These are phyloP conservation scores for Theristicus caerulescens DNA, from an alignment of 2,113 vertebrate genomes.

Conservation along the genomic window DNA sequence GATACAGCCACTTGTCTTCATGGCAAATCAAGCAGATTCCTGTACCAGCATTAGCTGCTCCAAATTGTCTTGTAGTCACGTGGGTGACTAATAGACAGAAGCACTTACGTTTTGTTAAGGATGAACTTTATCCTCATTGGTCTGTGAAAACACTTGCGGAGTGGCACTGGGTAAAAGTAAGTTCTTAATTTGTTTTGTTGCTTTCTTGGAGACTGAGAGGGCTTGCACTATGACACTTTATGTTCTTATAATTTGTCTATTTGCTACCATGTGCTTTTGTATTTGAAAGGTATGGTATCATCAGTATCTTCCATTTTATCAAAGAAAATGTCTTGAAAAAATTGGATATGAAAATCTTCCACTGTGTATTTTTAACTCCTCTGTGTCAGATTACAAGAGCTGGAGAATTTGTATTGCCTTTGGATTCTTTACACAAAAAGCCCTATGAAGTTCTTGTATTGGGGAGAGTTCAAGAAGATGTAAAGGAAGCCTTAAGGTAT, in stretches of 20 bases:
- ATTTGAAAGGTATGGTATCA: neutral
- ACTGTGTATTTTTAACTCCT: neutral
- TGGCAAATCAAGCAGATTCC: slow-evolving; percentile 88
- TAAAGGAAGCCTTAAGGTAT: slow-evolving; percentile 62
- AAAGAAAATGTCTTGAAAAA: neutral
- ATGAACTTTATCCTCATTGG: slow-evolving; percentile 93
- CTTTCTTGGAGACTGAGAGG: neutral
- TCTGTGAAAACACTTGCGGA: slow-evolving; percentile 82
- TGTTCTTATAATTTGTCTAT: neutral
- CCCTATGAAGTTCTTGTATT: slow-evolving; percentile 91
- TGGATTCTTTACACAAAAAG: slow-evolving; percentile 95
- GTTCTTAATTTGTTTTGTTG: neutral
- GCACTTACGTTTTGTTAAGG: slow-evolving; percentile 85
- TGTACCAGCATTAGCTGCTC: slow-evolving; percentile 78
- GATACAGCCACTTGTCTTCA: slow-evolving; percentile 84
- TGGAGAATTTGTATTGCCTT: slow-evolving; percentile 91
- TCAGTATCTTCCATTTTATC: neutral
- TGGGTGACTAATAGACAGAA: slow-evolving; percentile 96
- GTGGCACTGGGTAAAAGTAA: slow-evolving; percentile 98
- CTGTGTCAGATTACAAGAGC: slow-evolving; percentile 83
- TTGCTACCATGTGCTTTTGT: neutral
- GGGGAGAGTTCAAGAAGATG: slow-evolving; percentile 73
- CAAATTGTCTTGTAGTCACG: slow-evolving; percentile 84
- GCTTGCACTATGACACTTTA: neutral
- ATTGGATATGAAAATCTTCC: neutral